Evolutionary conservation across 2,797 vertebrate species (phyloP), one percentile per base, ranked within the genome.

Genomic region (Dryobates pubescens): DNA sequence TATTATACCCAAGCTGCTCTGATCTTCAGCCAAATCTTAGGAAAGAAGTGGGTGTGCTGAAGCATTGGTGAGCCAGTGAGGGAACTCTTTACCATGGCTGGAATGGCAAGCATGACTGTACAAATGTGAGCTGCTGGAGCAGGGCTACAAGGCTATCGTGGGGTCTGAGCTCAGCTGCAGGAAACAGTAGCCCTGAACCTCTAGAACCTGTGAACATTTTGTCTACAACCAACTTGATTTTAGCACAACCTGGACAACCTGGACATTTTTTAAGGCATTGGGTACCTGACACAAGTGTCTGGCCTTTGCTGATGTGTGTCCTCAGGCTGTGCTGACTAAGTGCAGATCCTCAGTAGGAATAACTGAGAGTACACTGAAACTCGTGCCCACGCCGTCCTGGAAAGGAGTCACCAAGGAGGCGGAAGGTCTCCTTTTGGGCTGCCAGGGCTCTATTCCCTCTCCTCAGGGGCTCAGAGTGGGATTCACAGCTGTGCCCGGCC

Each of bases 1-100:
- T 95, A 19, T 92, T 97, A 86, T 76, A 95, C 80, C 89, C 88
- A 62, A 94, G 86, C 61, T 75, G 58, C 96, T 97, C 88, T 97
- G 97, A 97, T 97, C 93, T 19, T 18, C 72, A 86, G 97, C 96
- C 97, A 98, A 83, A 90, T 86, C 86, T 95, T 95, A 91, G 75
- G 96, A 94, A 96, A 97, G 41, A 82, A 87, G 79, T 49, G 96
- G 96, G 94, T 93, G 96, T 97, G 97, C 83, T 89, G 76, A 63
- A 70, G 82, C 75, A 29, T 13, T 87, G 83, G 86, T 73, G 15
- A 91, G 89, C 90, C 84, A 77, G 70, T 73, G 80, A 89, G 58
- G 87, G 88, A 92, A 81, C 67, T 71, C 77, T 93, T 88, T 57
- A 62, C 86, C 61, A 32, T 75, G 77, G 54, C 76, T 90, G 90